Percentiles rank a stretch among this genome's conserved stretches.
Conservation (phyloP, 2,113 vertebrate genomes). For the Apodemus sylvaticus region DNA sequence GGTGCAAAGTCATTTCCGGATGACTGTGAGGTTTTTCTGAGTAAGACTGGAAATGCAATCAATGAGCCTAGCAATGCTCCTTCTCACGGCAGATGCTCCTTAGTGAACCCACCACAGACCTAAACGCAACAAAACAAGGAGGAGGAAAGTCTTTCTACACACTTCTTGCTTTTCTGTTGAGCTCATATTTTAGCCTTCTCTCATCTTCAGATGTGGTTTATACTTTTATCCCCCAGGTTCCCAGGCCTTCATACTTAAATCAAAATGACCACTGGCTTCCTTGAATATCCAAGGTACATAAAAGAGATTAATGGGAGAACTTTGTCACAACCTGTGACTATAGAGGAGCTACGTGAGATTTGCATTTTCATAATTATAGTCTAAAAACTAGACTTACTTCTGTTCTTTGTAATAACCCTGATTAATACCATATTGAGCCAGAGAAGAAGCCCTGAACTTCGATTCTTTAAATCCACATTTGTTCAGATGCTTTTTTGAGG, state of each 20-base stretch:
- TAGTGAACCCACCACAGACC: too few relatives aligned
- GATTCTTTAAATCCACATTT: background rate
- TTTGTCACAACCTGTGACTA: background rate
- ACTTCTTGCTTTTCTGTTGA: background rate
- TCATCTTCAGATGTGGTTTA: background rate
- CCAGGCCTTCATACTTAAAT: background rate
- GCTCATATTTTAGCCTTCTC: background rate
- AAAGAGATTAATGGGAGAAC: background rate
- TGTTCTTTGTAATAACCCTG: background rate
- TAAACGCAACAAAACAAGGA: background rate
- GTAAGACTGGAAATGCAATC: background rate
- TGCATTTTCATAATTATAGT: background rate
- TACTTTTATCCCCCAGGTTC: too few relatives aligned
- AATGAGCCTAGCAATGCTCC: background rate
- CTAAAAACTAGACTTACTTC: background rate
- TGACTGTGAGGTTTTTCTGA: background rate
- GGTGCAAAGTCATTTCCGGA: background rate
- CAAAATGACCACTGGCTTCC: background rate
- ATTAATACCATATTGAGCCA: background rate
- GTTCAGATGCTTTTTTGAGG: background rate
- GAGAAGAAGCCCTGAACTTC: background rate
- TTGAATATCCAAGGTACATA: too few relatives aligned
- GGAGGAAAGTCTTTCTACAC: background rate
- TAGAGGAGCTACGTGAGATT: background rate
- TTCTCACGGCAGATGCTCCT: background rate